These are phyloP conservation scores for Ceyx melanurus DNA, from an alignment of 2,113 vertebrate genomes.

Conservation along the genomic window DNA sequence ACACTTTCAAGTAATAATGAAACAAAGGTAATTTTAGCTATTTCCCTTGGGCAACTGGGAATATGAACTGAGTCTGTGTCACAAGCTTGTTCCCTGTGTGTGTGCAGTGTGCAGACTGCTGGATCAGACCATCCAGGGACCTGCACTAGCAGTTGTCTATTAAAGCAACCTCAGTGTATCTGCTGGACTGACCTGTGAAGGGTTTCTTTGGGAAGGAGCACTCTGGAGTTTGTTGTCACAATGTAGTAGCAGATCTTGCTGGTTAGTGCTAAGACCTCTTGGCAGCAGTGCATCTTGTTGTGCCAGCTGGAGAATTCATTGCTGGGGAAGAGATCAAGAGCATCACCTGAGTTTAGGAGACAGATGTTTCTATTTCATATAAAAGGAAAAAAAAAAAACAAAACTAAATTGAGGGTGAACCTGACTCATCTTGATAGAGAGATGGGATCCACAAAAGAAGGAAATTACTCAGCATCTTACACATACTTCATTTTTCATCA, in stretches of 20 bases:
- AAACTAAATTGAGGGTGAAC: background rate
- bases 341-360: background rate
- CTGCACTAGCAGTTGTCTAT: background rate
- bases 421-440: background rate
- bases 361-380: background rate
- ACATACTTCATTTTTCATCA: background rate
- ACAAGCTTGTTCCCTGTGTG: background rate
- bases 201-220: background rate
- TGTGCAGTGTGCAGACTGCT: background rate
- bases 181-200: background rate
- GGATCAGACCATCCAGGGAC: background rate
- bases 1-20: background rate
- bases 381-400: background rate
- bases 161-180: background rate
- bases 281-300: background rate
- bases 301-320: background rate
- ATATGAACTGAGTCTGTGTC: background rate
- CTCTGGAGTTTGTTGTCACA: background rate
- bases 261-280: background rate
- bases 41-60: background rate
- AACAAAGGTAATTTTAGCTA: slow-evolving; percentile 18
- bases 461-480: slow-evolving; percentile 9
- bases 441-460: background rate
- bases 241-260: background rate
- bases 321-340: background rate